Percentiles rank a stretch among this genome's conserved stretches.
These are phyloP conservation scores for Leptinotarsa tumamoca DNA, from an alignment of 2,888 invertebrate species.

Conservation along the genomic window DNA sequence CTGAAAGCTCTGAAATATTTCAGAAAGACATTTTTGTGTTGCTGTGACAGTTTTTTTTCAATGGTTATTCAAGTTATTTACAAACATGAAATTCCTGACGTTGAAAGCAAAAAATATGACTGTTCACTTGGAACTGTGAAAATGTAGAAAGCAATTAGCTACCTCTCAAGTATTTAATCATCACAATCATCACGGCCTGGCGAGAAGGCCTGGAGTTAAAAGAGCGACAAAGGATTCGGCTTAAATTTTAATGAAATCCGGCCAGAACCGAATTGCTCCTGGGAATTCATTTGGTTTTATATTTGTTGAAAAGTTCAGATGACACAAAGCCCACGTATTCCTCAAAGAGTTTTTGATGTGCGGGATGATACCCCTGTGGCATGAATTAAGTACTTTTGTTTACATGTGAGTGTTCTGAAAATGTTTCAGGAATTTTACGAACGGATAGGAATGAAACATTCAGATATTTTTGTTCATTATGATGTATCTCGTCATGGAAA, in stretches of 20 bases:
- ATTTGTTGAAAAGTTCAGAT: constrained; percentile 34
- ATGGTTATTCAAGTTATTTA: no score
- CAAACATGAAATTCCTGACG: no score
- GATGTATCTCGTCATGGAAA: no score
- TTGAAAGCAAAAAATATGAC: no score
- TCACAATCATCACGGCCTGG: neutral
- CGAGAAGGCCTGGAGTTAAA: neutral
- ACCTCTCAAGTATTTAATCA: neutral
- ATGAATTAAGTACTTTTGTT: constrained; percentile 25
- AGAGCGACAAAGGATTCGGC: constrained; percentile 1
- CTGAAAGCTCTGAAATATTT: no score
- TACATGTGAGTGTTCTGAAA: neutral
- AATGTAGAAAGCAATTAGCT: neutral
- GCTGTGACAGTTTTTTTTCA: no score
- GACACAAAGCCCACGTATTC: constrained; percentile 34
- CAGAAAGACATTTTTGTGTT: no score
- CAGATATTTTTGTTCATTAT: no score
- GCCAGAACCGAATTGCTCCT: neutral
- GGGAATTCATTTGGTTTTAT: constrained; percentile 24
- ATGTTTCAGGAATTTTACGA: neutral
- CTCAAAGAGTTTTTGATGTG: constrained; percentile 28
- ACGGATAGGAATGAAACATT: neutral
- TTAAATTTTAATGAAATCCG: neutral
- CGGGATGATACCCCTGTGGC: constrained; percentile 28
- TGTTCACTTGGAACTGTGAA: neutral